phyloP scores from a whole-genome alignment of 2,888 invertebrate species.

The Torymus auratus region DNA sequence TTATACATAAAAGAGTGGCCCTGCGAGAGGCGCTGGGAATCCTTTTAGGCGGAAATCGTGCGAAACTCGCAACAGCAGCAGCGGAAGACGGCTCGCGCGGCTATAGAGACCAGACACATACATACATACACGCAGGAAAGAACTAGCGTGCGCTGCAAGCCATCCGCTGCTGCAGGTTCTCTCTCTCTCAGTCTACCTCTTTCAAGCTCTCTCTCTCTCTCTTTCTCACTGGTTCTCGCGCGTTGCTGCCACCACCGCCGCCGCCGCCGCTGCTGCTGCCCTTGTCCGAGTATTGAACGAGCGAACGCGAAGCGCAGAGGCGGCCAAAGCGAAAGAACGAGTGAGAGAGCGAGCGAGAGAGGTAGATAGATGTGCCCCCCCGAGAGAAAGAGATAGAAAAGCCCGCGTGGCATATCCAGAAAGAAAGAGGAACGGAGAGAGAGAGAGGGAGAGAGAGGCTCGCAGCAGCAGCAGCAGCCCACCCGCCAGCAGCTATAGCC shows the following conservation, averaged over 20 bases:
- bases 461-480: constrained; percentile 65
- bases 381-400: constrained; percentile 57
- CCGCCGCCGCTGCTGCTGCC: constrained; percentile 58
- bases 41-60: too few species aligned
- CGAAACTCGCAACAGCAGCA: too few species aligned
- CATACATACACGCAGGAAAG: too few species aligned
- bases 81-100: too few species aligned
- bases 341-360: constrained; percentile 61
- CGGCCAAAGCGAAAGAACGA: constrained; percentile 60
- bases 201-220: constrained; percentile 53
- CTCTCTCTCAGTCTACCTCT: constrained; percentile 4
- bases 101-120: too few species aligned
- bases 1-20: too few species aligned
- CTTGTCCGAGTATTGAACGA: constrained; percentile 73
- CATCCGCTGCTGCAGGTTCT: constrained; percentile 9
- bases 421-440: too few species aligned
- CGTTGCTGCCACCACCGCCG: constrained; percentile 58
- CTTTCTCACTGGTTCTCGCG: constrained; percentile 58
- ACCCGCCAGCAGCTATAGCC: constrained; percentile 65
- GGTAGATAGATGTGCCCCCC: constrained; percentile 54
- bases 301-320: constrained; percentile 63
- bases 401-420: constrained; percentile 34
- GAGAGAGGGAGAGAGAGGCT: too few species aligned
- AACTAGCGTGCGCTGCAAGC: too few species aligned
- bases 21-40: too few species aligned